These are phyloP conservation scores for Gopherus flavomarginatus DNA, from an alignment of 2,113 vertebrate genomes.

Conservation along the genomic window DNA sequence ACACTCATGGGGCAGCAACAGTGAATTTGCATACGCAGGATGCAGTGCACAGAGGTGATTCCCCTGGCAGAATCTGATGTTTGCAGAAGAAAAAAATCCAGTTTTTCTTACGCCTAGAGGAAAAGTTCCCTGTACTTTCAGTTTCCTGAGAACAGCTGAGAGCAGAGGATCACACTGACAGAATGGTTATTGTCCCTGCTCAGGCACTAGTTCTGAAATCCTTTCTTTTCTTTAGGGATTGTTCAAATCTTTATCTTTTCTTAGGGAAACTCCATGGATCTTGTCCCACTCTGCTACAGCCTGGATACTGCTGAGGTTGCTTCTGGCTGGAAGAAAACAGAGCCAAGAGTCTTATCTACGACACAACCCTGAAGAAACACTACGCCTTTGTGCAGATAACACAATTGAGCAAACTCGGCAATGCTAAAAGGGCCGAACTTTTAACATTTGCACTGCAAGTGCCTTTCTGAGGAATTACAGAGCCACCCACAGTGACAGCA, in stretches of 20 bases:
- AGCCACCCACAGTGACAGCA: not conserved
- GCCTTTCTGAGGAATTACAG: not conserved
- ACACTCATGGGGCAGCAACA: not conserved
- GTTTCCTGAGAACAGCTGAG: slow-evolving; percentile 18
- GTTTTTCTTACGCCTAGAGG: not conserved
- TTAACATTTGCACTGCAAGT: slow-evolving; percentile 1
- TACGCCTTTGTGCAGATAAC: slow-evolving; percentile 31
- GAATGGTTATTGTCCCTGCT: not conserved
- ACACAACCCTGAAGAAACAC: not conserved
- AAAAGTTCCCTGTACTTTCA: not conserved
- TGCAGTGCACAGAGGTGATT: not conserved
- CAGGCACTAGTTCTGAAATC: slow-evolving; percentile 18
- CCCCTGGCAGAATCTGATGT: not conserved
- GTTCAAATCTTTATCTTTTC: not conserved
- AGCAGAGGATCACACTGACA: not conserved
- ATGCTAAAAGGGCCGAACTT: not conserved
- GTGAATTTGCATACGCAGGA: not conserved
- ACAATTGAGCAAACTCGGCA: not conserved
- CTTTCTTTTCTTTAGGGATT: not conserved
- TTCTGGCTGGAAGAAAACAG: not conserved
- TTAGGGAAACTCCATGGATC: not conserved
- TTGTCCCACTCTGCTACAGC: rapidly evolving
- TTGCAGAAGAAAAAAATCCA: not conserved
- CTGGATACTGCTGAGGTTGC: rapidly evolving
- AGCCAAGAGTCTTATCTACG: not conserved